Conservation (phyloP, 1,140 invertebrate genomes). For the Drosophila nigromelanica region DNA sequence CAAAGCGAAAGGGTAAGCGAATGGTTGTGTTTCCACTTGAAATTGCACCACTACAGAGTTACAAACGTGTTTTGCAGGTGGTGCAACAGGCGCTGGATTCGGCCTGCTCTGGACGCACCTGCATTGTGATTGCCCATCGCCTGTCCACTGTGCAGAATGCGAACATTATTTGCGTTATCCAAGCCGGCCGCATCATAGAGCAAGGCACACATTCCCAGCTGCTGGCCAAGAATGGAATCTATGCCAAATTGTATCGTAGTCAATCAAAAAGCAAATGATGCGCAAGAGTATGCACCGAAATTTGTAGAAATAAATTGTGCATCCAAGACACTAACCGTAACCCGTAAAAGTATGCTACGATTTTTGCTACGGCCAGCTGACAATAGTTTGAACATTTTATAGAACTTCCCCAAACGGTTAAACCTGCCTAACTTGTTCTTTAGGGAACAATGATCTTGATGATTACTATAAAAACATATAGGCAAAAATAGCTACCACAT, state of each 20-base stretch:
- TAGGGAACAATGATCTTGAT: background rate
- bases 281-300: constrained; percentile 13
- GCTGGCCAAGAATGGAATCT: constrained; percentile 89
- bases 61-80: constrained; percentile 74
- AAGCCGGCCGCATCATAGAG: constrained; percentile 90
- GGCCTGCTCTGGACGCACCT: constrained; percentile 87
- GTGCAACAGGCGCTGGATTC: constrained; percentile 87
- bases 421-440: constrained; percentile 3
- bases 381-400: background rate
- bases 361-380: background rate
- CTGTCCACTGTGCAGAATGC: constrained; percentile 89
- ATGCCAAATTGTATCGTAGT: constrained; percentile 88
- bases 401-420: constrained; percentile 1
- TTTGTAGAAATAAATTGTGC: background rate
- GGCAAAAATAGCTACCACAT: background rate
- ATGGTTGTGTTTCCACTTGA: background rate
- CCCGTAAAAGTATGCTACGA: constrained; percentile 23
- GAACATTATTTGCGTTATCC: constrained; percentile 91
- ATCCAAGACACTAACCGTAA: constrained; percentile 20
- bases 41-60: background rate
- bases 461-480: background rate
- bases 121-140: constrained; percentile 89
- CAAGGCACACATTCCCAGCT: constrained; percentile 93
- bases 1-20: constrained; percentile 86
- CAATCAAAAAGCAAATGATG: constrained; percentile 73